Base-by-base conservation (phyloP, 1,140 invertebrate species). In the Mactra quadrangularis region DNA sequence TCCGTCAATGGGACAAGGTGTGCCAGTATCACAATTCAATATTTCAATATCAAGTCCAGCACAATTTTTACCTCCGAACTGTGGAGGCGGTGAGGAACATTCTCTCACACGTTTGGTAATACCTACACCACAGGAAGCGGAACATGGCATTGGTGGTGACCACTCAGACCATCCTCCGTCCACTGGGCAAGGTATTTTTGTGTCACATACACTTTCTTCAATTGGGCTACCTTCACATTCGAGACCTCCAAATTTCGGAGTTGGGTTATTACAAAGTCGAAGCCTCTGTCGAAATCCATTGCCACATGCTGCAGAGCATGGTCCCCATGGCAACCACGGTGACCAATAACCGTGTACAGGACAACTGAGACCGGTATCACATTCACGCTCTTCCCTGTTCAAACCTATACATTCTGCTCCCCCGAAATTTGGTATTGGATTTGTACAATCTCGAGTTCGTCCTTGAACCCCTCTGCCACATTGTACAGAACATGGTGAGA, bases 121-220 rank as follows among this genome's bases (percentile, higher is more conserved):
- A 27, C 72, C 86, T 25, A 50, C 45, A 31, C 81, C 87, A 86
- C 88, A 89, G 0, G 70, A 53, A 13, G 35, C 64, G 7, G 84
- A 83, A 66, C 87, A 90, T 13, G 71, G 53, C 15, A 83, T 62
- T 84, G 86, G 85, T 22, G 27, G 25, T 11, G 83, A 85, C 87
- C 87, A 90, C 13, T 62, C 15, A 0, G 82, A 82, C 87, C 87
- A 89, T 11, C 38, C 72, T 15, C 41, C 83, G 92, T 91, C 85
- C 93, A 94, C 94, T 47, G 89, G 89, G 74, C 92, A 90, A 3
- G 70, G 71, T 27, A 87, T 82, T 35, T 64, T 68, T 33, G 72
- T 81, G 25, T 85, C 55, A 81, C 92, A 93, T 35, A 86, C 81
- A 31, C 84, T 71, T 27, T 85, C 85, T 45, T 91, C 83, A 15